Conservation (phyloP, 2,797 vertebrate genomes). For the Darevskia nairensis region DNA sequence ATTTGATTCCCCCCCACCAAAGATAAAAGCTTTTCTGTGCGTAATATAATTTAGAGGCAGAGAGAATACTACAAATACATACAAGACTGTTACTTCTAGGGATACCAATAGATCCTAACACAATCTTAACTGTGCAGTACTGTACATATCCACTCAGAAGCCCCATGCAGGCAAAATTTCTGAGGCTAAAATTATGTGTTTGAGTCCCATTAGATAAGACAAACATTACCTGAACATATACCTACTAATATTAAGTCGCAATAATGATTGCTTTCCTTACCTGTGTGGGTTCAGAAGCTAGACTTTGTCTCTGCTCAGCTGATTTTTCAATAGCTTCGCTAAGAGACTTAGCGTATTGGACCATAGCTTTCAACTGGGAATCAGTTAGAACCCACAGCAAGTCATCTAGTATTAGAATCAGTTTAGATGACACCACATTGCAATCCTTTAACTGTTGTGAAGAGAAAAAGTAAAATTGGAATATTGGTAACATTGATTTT, state of each 20-base stretch:
- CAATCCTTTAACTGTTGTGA: slow-evolving; percentile 93
- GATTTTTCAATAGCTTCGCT: slow-evolving; percentile 99
- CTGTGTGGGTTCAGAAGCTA: slow-evolving; percentile 89
- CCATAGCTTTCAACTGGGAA: slow-evolving; percentile 98
- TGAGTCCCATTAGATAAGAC: not conserved
- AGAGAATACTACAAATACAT: no score
- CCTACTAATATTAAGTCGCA: not conserved
- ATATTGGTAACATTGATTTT: slow-evolving; percentile 26
- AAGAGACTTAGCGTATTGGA: slow-evolving; percentile 98
- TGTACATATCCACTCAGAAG: not conserved
- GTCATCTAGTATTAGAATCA: slow-evolving; percentile 95
- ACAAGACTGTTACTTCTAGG: not conserved
- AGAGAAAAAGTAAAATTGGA: slow-evolving; percentile 48
- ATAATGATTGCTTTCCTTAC: slow-evolving; percentile 64
- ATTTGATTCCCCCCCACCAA: not conserved
- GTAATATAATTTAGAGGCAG: no score
- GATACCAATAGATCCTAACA: not conserved
- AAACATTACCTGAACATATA: not conserved
- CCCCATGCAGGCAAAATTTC: not conserved
- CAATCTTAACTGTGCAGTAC: not conserved
- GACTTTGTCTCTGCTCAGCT: slow-evolving; percentile 95
- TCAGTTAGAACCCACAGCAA: slow-evolving; percentile 98
- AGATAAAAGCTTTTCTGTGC: not conserved
- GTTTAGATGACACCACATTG: slow-evolving; percentile 96
- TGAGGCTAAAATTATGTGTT: not conserved